Conservation (phyloP, 2,888 invertebrate species). For the Yponomeuta plumbellus region DNA sequence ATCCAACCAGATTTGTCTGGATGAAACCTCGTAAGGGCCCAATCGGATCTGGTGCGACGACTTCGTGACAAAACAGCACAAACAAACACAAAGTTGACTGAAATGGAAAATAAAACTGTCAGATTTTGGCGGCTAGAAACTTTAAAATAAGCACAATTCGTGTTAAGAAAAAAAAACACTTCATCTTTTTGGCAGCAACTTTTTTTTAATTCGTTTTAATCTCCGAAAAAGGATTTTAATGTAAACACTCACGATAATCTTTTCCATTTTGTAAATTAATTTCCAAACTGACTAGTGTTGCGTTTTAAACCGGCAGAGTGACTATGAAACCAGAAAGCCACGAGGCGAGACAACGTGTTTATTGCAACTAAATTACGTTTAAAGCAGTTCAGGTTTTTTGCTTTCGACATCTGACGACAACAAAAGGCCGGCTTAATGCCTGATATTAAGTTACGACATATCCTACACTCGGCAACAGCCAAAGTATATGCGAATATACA, state of each 20-base stretch:
- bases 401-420: conserved; percentile 19
- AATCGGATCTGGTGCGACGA: conserved; percentile 32
- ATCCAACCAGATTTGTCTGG: conserved; percentile 76
- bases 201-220: neutral
- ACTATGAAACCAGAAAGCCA: neutral
- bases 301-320: neutral
- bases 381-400: conserved; percentile 48
- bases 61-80: conserved; percentile 38
- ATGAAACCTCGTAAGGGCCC: conserved; percentile 53
- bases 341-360: conserved; percentile 29
- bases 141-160: conserved; percentile 36
- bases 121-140: conserved; percentile 29
- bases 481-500: neutral
- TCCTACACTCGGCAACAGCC: conserved; percentile 11
- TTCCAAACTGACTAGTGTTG: neutral
- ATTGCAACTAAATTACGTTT: conserved; percentile 56
- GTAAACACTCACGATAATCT: conserved; percentile 41
- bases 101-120: conserved; percentile 24
- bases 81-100: conserved; percentile 42
- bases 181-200: no score
- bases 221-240: no score
- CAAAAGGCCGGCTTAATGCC: conserved; percentile 25
- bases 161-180: neutral
- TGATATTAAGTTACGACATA: conserved; percentile 31
- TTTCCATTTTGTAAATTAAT: conserved; percentile 33